phyloP scores from a whole-genome alignment of 1,140 invertebrate genomes.

The Nasonia giraulti region DNA sequence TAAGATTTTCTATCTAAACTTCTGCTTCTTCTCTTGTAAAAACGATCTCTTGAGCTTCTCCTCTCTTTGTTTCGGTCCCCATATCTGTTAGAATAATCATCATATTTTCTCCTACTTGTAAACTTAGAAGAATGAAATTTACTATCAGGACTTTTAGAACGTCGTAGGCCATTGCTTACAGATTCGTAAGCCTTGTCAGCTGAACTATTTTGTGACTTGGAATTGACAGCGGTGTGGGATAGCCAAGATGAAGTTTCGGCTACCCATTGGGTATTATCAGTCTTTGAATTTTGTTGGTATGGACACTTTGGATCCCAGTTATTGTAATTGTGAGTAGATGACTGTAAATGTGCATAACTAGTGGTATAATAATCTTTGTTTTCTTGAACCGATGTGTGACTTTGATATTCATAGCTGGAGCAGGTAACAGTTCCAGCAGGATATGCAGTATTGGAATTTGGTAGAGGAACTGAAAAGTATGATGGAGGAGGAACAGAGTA shows the following conservation, averaged over 20 bases:
- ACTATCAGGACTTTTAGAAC: conserved; percentile 48
- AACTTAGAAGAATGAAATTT: conserved; percentile 50
- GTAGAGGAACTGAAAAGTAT: conserved; percentile 58
- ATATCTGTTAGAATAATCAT: conserved; percentile 47
- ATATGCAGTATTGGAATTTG: conserved; percentile 32
- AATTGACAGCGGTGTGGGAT: conserved; percentile 29
- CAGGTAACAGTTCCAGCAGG: conserved; percentile 43
- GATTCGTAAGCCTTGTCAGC: conserved; percentile 39
- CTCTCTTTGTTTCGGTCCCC: conserved; percentile 44
- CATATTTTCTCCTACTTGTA: conserved; percentile 53
- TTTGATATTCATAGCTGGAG: conserved; percentile 51
- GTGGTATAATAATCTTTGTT: conserved; percentile 48
- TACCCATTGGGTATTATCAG: conserved; percentile 40
- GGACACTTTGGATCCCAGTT: conserved; percentile 53
- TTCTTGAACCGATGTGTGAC: conserved; percentile 37
- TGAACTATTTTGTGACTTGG: conserved; percentile 42
- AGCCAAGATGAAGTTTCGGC: conserved; percentile 34
- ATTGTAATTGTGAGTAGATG: conserved; percentile 49
- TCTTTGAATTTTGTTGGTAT: conserved; percentile 54
- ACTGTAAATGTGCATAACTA: conserved; percentile 44
- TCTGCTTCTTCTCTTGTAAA: conserved; percentile 46
- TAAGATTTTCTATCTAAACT: conserved; percentile 49
- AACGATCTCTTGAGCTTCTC: conserved; percentile 36
- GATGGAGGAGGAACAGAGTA: conserved; percentile 50
- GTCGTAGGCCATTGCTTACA: conserved; percentile 27